Evolutionary conservation across 2,888 invertebrate species (phyloP).

Genomic region (Apamea crenata): DNA sequence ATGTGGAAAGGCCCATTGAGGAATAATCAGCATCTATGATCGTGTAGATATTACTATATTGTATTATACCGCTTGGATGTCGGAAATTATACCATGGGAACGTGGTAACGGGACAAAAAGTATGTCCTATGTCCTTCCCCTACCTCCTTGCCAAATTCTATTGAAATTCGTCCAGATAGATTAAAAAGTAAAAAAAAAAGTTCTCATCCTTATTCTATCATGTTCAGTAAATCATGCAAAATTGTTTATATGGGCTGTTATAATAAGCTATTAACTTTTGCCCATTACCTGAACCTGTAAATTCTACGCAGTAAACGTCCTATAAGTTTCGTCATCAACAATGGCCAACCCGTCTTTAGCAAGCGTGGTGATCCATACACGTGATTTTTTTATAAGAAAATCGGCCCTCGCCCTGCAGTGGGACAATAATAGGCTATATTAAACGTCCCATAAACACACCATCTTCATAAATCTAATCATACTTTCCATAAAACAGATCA

Average conservation of each 20-base stretch:
- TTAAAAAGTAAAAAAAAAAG: not conserved
- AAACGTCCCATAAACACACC: conserved; percentile 2
- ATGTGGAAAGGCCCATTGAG: not conserved
- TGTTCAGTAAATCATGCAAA: not conserved
- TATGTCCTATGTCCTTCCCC: not conserved
- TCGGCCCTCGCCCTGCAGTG: no score
- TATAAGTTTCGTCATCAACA: not conserved
- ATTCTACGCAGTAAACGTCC: not conserved
- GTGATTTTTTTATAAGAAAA: not conserved
- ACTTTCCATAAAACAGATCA: not conserved
- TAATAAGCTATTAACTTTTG: not conserved
- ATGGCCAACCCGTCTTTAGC: not conserved
- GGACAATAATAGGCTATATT: not conserved
- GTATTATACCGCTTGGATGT: no score
- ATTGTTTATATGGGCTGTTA: not conserved
- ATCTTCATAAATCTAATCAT: not conserved
- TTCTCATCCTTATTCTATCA: not conserved
- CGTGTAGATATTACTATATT: no score
- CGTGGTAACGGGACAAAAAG: not conserved
- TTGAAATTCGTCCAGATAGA: not conserved
- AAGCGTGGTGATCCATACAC: not conserved
- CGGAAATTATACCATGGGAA: not conserved
- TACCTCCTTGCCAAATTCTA: not conserved
- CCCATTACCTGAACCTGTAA: not conserved
- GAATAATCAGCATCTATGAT: not conserved